Evolutionary conservation across 2,113 vertebrate species (phyloP).

Genomic region (Coptodon rendalli): DNA sequence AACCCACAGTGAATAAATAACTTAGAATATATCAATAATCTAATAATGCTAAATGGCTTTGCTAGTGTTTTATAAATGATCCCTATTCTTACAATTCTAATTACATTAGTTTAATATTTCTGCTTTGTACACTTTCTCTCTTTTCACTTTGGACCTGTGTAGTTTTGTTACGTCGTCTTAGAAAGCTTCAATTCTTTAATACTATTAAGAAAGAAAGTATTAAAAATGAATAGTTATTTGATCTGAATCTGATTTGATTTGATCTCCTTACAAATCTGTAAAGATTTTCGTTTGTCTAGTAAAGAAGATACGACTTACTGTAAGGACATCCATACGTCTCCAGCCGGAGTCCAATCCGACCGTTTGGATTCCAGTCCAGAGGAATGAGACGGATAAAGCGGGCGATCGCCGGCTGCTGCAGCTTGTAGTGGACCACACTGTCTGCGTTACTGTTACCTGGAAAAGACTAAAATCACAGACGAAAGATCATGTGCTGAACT

Average conservation of each 20-base stretch:
- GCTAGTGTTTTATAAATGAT: not conserved
- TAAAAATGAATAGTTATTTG: not conserved
- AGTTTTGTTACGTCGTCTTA: not conserved
- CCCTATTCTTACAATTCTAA: not conserved
- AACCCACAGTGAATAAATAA: not conserved
- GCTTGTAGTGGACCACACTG: constrained; percentile 60
- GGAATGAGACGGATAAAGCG: constrained; percentile 62
- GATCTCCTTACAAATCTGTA: not conserved
- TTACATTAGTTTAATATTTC: not conserved
- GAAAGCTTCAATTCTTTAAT: not conserved
- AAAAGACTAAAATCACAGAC: constrained; percentile 23
- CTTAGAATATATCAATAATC: not conserved
- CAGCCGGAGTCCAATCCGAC: constrained; percentile 59
- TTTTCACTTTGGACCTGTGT: not conserved
- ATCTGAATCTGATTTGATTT: not conserved
- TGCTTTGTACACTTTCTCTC: not conserved
- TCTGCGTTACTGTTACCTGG: constrained; percentile 53
- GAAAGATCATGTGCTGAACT: fast-evolving
- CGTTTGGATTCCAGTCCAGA: constrained; percentile 54
- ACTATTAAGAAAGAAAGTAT: not conserved
- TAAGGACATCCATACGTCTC: constrained; percentile 61
- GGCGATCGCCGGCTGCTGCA: constrained; percentile 49
- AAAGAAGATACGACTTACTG: not conserved
- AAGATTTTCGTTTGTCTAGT: not conserved
- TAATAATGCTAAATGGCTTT: not conserved